Conservation (phyloP, 2,888 invertebrate species). For the Odontomyia ornata region DNA sequence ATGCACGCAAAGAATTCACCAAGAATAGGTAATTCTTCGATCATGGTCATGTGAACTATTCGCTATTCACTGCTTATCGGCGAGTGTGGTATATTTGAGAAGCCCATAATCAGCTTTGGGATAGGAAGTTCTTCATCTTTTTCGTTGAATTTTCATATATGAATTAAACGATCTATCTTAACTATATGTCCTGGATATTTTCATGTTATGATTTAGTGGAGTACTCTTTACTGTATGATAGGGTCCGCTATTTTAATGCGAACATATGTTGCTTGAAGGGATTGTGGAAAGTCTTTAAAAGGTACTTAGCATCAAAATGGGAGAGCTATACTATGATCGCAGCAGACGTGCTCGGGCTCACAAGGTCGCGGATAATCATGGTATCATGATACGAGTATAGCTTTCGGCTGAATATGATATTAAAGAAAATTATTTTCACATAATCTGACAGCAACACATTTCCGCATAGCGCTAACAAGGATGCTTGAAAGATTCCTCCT, state of each 20-base stretch:
- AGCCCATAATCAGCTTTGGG: constrained; percentile 18
- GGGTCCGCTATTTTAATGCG: constrained; percentile 23
- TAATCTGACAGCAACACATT: constrained; percentile 21
- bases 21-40: constrained; percentile 6
- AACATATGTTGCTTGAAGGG: constrained; percentile 5
- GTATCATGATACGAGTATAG: neutral
- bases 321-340: neutral
- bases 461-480: constrained; percentile 26
- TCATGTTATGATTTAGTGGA: constrained; percentile 34
- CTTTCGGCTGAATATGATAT: neutral
- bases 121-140: constrained; percentile 6
- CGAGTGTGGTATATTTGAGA: neutral
- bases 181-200: constrained; percentile 15
- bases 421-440: neutral
- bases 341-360: constrained; percentile 13
- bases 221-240: neutral
- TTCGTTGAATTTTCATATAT: neutral
- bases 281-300: neutral
- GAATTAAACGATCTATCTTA: constrained; percentile 38
- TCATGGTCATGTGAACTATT: constrained; percentile 40
- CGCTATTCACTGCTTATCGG: constrained; percentile 15
- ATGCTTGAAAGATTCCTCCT: neutral
- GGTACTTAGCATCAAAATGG: constrained; percentile 19
- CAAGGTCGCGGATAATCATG: constrained; percentile 22
- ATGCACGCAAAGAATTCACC: constrained; percentile 31